Conservation (phyloP, 2,888 invertebrate species). For the Drosophila leonis region DNA sequence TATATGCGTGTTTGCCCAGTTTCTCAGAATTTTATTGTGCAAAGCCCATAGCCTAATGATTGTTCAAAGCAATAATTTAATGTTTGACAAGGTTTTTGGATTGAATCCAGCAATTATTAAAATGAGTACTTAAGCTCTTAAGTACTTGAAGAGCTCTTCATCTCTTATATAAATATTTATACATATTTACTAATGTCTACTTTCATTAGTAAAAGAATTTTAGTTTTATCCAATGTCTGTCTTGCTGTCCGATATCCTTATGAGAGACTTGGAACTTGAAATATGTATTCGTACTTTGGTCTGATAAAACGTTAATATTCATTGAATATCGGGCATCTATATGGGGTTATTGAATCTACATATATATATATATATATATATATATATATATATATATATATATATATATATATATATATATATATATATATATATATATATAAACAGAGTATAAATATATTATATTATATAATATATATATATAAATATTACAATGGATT, state of each 20-base stretch:
- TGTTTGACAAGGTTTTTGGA: not conserved
- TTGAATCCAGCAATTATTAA: not conserved
- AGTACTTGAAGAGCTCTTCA: not conserved
- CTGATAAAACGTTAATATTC: not conserved
- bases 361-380: too few relatives aligned
- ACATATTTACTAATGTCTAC: not conserved
- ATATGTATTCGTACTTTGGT: too few relatives aligned
- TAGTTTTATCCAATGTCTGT: not conserved
- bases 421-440: too few relatives aligned
- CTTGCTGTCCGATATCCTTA: not conserved
- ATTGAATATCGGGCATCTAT: too few relatives aligned
- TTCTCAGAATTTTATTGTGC: not conserved
- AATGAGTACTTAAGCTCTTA: not conserved
- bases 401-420: too few relatives aligned
- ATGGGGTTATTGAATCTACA: too few relatives aligned
- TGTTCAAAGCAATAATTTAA: not conserved
- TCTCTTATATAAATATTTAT: not conserved
- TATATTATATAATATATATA: too few relatives aligned
- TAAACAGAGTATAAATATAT: too few relatives aligned
- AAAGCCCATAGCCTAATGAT: not conserved
- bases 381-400: too few relatives aligned
- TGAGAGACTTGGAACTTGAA: not conserved
- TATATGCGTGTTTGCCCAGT: not conserved
- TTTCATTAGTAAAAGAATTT: not conserved
- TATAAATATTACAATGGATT: too few relatives aligned